Conservation (phyloP, 2,888 invertebrate species). For the Heliconius cydno region DNA sequence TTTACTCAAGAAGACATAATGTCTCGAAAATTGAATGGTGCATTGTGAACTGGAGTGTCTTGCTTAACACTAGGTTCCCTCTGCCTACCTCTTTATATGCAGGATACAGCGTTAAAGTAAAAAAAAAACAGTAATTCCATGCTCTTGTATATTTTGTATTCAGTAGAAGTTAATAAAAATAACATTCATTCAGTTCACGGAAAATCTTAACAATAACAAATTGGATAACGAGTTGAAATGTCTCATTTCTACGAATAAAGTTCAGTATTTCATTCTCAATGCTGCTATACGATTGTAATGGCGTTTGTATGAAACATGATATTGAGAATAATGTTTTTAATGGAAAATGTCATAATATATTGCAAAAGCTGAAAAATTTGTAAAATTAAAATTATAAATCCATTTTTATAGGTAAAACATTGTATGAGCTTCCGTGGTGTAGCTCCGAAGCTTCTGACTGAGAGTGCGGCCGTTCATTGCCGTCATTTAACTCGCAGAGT, state of each 20-base stretch:
- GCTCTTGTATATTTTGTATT: neutral
- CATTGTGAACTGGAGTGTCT: neutral
- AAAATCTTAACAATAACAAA: conserved; percentile 19
- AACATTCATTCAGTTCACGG: neutral
- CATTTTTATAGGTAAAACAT: neutral
- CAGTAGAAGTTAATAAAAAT: neutral
- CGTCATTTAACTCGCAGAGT: too few species aligned
- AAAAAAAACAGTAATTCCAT: neutral
- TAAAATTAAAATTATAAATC: neutral
- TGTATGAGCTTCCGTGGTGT: neutral
- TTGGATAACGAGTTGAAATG: conserved; percentile 24
- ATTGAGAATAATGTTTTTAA: conserved; percentile 13
- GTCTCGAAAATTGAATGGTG: neutral
- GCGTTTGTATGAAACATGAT: conserved; percentile 23
- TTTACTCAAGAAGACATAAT: too few species aligned
- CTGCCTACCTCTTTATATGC: too few species aligned
- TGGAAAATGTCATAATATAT: conserved; percentile 16
- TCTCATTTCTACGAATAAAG: neutral
- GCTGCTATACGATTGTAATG: conserved; percentile 27
- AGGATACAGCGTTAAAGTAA: too few species aligned
- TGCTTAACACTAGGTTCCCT: neutral
- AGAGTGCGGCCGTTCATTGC: too few species aligned
- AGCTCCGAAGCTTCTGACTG: neutral
- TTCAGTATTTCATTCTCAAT: conserved; percentile 11
- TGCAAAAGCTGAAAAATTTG: conserved; percentile 7